Evolutionary conservation across 2,888 invertebrate genomes (phyloP).

Genomic region (Diogma glabrata): DNA sequence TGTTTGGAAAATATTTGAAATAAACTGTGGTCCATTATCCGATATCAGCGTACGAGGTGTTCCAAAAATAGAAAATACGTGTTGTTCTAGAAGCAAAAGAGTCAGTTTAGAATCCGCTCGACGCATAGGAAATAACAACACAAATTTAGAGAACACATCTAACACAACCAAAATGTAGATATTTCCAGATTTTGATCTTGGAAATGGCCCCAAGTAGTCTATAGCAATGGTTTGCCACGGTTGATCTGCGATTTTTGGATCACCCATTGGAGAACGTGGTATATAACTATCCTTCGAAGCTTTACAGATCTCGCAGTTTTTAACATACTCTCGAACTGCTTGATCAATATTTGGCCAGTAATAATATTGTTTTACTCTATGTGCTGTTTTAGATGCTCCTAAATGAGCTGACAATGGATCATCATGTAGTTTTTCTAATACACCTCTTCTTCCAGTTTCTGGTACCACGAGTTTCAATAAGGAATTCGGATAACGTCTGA

Average conservation of each 20-base stretch:
- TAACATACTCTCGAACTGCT: background rate
- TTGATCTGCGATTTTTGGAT: background rate
- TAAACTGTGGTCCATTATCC: too few species aligned
- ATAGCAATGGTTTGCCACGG: background rate
- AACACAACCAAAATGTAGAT: background rate
- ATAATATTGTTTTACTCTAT: background rate
- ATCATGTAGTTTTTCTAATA: background rate
- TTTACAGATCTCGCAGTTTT: background rate
- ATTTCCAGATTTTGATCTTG: background rate
- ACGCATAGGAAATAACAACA: background rate
- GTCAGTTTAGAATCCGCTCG: background rate
- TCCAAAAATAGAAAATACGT: too few species aligned
- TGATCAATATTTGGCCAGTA: background rate
- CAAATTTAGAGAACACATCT: background rate
- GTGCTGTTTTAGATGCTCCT: background rate
- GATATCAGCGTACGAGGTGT: too few species aligned
- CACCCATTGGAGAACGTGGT: background rate
- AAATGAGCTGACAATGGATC: background rate
- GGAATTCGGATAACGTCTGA: background rate
- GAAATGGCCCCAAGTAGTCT: slow-evolving; percentile 4
- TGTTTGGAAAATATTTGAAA: too few species aligned
- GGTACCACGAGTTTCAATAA: background rate
- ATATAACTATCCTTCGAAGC: background rate
- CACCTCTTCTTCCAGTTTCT: background rate
- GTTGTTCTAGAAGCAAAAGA: too few species aligned